Conservation (phyloP, 2,797 vertebrate genomes). For the Lacerta bilineata region DNA sequence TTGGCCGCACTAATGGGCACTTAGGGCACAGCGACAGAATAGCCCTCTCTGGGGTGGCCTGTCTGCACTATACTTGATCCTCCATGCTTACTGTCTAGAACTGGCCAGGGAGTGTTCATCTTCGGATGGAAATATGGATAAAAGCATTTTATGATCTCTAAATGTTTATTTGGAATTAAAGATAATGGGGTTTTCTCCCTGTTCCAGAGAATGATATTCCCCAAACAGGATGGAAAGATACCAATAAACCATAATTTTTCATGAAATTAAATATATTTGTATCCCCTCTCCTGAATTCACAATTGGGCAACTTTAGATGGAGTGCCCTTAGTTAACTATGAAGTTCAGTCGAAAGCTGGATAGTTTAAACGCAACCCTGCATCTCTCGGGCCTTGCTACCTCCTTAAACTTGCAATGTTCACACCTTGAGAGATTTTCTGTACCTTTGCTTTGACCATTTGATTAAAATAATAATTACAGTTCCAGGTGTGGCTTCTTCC, state of each 20-base stretch:
- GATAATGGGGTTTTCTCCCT: neutral
- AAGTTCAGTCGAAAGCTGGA: neutral
- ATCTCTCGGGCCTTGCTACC: neutral
- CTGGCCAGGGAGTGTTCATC: neutral
- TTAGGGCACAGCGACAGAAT: neutral
- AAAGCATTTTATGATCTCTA: neutral
- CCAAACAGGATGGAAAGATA: neutral
- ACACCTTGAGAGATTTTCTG: neutral
- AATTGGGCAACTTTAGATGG: neutral
- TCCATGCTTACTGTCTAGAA: neutral
- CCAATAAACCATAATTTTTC: neutral
- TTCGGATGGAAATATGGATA: neutral
- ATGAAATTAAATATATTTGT: neutral
- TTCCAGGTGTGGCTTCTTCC: neutral
- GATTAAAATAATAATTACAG: too few species aligned
- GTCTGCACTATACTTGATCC: neutral
- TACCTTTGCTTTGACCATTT: neutral
- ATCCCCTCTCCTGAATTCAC: neutral
- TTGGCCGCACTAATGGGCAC: neutral
- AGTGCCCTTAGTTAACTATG: neutral
- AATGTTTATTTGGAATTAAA: neutral
- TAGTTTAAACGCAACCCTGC: neutral
- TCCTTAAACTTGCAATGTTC: neutral
- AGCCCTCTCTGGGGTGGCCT: neutral
- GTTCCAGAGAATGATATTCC: neutral